These are phyloP conservation scores for Zeus faber DNA, from an alignment of 2,113 vertebrate species.

Conservation along the genomic window DNA sequence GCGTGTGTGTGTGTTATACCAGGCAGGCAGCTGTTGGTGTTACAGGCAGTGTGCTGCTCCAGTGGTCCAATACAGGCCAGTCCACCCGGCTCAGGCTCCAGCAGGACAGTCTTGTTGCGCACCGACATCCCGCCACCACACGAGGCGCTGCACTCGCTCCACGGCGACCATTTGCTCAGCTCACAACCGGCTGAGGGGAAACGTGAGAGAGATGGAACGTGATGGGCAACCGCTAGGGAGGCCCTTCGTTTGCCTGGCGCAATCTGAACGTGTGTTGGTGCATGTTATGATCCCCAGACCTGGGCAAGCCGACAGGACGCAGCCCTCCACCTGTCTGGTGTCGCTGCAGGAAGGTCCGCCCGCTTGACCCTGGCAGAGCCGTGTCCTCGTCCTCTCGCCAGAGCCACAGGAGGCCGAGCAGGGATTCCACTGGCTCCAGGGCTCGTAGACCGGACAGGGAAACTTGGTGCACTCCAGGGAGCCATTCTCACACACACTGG, in stretches of 20 bases:
- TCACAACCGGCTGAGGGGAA: constrained; percentile 65
- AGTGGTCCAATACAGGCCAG: constrained; percentile 56
- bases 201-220: not conserved
- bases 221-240: not conserved
- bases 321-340: constrained; percentile 51
- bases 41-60: constrained; percentile 75
- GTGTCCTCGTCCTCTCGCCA: constrained; percentile 66
- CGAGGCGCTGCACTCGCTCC: constrained; percentile 78
- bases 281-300: constrained; percentile 47
- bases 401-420: constrained; percentile 80
- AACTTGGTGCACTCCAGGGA: constrained; percentile 70
- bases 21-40: constrained; percentile 75
- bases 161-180: constrained; percentile 77
- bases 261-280: constrained; percentile 6
- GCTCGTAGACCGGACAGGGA: constrained; percentile 72
- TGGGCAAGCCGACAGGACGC: constrained; percentile 71
- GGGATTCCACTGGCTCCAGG: constrained; percentile 80
- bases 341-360: constrained; percentile 60
- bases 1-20: constrained; percentile 60
- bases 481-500: constrained; percentile 81
- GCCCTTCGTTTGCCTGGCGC: too few species aligned
- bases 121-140: constrained; percentile 72
- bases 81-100: constrained; percentile 58
- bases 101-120: constrained; percentile 66
- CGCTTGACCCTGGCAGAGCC: constrained; percentile 62